Percentiles rank a stretch among this genome's conserved stretches.
Conservation (phyloP, 1,140 invertebrate genomes). For the Subanguina moxae region DNA sequence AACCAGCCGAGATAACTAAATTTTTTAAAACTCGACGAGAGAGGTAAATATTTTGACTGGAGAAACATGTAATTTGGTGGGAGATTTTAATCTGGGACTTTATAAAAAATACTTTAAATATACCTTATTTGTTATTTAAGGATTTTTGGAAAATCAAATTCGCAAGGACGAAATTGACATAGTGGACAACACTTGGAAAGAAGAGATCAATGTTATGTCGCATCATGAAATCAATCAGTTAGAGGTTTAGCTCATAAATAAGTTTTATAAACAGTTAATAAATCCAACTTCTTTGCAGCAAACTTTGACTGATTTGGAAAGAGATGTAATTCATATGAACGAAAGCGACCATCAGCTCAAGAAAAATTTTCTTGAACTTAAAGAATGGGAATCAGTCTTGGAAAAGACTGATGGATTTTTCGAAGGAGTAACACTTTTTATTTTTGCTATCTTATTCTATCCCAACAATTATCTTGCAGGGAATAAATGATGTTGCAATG, state of each 20-base stretch:
- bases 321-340: slow-evolving; percentile 59
- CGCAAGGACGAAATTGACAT: slow-evolving; percentile 55
- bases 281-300: slow-evolving; percentile 34
- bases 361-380: slow-evolving; percentile 57
- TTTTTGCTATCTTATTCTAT: slow-evolving; percentile 1
- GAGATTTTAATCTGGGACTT: not conserved
- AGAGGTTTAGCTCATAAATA: slow-evolving; percentile 24
- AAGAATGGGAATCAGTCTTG: slow-evolving; percentile 58
- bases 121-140: slow-evolving; percentile 18
- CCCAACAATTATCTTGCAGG: slow-evolving; percentile 29
- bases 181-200: slow-evolving; percentile 49
- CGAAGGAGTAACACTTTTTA: slow-evolving; percentile 40
- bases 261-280: not conserved
- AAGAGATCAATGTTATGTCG: slow-evolving; percentile 41
- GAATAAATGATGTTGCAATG: slow-evolving; percentile 53
- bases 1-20: too few relatives aligned
- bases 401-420: slow-evolving; percentile 59
- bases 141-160: slow-evolving; percentile 56
- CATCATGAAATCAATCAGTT: slow-evolving; percentile 56
- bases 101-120: not conserved
- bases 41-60: not conserved
- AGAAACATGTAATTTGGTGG: not conserved
- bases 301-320: slow-evolving; percentile 56
- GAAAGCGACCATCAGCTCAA: slow-evolving; percentile 55
- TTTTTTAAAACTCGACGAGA: too few relatives aligned